Evolutionary conservation across 2,888 invertebrate genomes (phyloP), one percentile per base, ranked within the genome.

Genomic region (Thymelicus sylvestris): DNA sequence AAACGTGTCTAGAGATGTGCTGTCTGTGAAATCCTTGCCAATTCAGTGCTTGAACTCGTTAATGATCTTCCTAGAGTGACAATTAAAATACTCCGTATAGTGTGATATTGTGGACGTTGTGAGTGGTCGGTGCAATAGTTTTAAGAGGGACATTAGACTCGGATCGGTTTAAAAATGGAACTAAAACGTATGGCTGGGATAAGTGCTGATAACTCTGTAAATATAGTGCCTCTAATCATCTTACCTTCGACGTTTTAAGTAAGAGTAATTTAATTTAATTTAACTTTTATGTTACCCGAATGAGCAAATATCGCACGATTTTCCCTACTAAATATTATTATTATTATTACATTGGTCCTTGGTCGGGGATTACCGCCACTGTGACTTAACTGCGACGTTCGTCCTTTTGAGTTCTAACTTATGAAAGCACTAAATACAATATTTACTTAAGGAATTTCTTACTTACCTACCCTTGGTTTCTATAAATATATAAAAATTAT

Each of bases 231-330:
- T 63, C 68, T 63, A 55, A 57, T 55, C 66, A 57, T 66, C 50
- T 57, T 63, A 44, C n/a, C 31, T 47, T 62, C 62, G 52, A 62
- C 67, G 39, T 68, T 66, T 68, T 31, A 24, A 15, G 47, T 68
- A 48, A 57, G 63, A 68, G 38, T 44, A n/a, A n/a, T n/a, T n/a
- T n/a, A n/a, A n/a, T n/a, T n/a, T 65, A 74, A 76, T 85, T 80
- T 83, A 77, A 81, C 83, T 83, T 83, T 77, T 73, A 80, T 83
- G 79, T 87, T 86, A 85, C 85, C 83, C 63, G 47, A 67, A 15
- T 47, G 63, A 47, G 55, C n/a, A 62, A 55, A 55, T n/a, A 62
- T 67, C 7, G 31, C 57, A 57, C 31, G 15, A 52, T 7, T 55
- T 62, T 62, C 67, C 31, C 31, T 39, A 59, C n/a, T 59, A n/a